A percentile compares a stretch with the other conserved stretches of the same genome.
Evolutionary conservation across 2,797 vertebrate genomes (phyloP).

Genomic region (Rhynchonycteris naso): DNA sequence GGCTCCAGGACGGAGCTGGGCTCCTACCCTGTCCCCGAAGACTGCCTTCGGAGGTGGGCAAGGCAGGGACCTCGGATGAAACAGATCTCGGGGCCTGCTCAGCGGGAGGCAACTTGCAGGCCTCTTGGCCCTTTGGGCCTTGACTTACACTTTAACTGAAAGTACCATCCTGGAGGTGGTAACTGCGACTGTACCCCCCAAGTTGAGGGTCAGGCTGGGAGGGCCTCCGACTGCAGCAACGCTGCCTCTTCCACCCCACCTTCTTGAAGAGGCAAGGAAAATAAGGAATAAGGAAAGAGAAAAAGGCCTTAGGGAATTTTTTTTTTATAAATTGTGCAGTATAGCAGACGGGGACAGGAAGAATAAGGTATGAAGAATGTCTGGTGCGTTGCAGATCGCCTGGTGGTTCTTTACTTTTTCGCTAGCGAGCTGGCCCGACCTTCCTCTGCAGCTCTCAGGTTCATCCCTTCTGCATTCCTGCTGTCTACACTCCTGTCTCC

Average conservation of each 20-base stretch:
- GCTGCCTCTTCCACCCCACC: fast-evolving
- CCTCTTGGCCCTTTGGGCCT: neutral
- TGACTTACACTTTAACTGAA: neutral
- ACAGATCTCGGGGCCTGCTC: neutral
- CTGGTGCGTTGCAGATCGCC: neutral
- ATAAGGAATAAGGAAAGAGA: neutral
- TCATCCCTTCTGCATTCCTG: neutral
- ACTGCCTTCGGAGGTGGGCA: neutral
- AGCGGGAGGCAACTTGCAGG: neutral
- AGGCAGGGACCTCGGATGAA: neutral
- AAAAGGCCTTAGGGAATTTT: neutral
- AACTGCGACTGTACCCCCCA: neutral
- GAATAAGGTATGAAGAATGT: neutral
- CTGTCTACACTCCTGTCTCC: neutral
- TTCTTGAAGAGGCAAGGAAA: neutral
- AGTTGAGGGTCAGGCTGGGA: neutral
- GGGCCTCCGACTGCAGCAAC: neutral
- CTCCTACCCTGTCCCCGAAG: neutral
- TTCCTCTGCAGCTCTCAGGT: neutral
- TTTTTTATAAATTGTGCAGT: neutral
- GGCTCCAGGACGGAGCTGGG: neutral
- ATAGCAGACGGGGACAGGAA: neutral
- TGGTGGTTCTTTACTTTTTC: neutral
- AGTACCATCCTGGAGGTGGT: neutral
- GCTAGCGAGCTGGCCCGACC: neutral